Evolutionary conservation across 2,113 vertebrate species (phyloP).

Genomic region (Anarhynchus alexandrinus): DNA sequence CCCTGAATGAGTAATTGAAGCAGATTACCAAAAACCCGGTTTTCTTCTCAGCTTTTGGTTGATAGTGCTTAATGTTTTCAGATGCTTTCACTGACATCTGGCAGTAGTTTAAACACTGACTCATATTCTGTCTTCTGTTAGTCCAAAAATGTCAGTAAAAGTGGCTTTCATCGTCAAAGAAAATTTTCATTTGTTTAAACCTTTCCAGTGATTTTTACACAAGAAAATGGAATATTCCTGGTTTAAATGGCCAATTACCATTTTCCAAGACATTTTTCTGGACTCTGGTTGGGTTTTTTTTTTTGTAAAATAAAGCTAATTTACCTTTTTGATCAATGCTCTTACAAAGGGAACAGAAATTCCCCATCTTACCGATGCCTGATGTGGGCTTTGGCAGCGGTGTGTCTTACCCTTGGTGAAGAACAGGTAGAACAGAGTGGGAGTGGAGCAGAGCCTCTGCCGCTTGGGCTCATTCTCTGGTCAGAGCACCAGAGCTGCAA

Average conservation of each 20-base stretch:
- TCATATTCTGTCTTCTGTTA: neutral
- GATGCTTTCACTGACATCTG: neutral
- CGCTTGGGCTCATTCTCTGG: fast-evolving
- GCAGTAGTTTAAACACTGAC: neutral
- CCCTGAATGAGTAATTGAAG: neutral
- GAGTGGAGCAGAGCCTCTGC: neutral
- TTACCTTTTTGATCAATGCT: neutral
- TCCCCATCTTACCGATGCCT: neutral
- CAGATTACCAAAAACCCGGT: neutral
- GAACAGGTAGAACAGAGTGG: neutral
- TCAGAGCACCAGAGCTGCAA: too few species aligned
- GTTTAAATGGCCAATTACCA: neutral
- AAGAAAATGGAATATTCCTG: neutral
- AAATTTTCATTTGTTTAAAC: neutral
- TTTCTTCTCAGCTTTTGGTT: neutral
- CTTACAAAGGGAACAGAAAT: neutral
- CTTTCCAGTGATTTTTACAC: neutral
- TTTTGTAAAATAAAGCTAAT: neutral
- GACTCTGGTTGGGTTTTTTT: neutral
- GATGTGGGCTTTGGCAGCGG: neutral
- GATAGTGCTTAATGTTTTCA: neutral
- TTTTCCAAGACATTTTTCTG: neutral
- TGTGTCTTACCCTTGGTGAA: fast-evolving
- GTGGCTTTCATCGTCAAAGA: neutral
- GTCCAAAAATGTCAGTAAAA: neutral